A percentile compares a stretch with the other conserved stretches of the same genome.
phyloP scores from a whole-genome alignment of 1,140 invertebrate species.

The Bombus affinis region DNA sequence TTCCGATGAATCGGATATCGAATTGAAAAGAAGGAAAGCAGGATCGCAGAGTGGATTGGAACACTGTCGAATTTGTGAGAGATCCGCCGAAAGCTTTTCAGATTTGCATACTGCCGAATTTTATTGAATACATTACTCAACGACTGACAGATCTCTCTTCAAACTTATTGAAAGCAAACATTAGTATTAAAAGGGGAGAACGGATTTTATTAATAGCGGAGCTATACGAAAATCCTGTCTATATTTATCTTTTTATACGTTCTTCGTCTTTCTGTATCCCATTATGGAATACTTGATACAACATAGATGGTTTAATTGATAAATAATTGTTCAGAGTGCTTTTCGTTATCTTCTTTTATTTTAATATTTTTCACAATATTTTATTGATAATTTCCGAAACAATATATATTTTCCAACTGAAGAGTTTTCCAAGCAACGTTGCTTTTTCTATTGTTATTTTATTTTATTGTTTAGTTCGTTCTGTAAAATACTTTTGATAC shows the following conservation, averaged over 20 bases:
- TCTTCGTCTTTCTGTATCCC: not conserved
- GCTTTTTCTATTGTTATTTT: too few species aligned
- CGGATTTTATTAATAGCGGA: not conserved
- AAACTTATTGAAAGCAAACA: constrained; percentile 34
- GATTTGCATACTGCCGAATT: constrained; percentile 56
- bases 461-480: not conserved
- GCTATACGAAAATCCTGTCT: not conserved
- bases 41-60: constrained; percentile 21
- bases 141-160: not conserved
- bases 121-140: constrained; percentile 50
- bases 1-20: constrained; percentile 63
- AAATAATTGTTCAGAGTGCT: not conserved
- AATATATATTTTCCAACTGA: too few species aligned
- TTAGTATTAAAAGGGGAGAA: not conserved
- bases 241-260: not conserved
- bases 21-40: constrained; percentile 53
- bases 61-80: constrained; percentile 62
- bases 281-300: not conserved
- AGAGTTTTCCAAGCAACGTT: too few species aligned
- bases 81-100: constrained; percentile 54
- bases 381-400: too few species aligned
- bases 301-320: not conserved
- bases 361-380: not conserved
- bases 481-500: not conserved
- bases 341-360: not conserved